These are phyloP conservation scores for Xenotilapia longispinis DNA, from an alignment of 2,113 vertebrate species.

Conservation along the genomic window DNA sequence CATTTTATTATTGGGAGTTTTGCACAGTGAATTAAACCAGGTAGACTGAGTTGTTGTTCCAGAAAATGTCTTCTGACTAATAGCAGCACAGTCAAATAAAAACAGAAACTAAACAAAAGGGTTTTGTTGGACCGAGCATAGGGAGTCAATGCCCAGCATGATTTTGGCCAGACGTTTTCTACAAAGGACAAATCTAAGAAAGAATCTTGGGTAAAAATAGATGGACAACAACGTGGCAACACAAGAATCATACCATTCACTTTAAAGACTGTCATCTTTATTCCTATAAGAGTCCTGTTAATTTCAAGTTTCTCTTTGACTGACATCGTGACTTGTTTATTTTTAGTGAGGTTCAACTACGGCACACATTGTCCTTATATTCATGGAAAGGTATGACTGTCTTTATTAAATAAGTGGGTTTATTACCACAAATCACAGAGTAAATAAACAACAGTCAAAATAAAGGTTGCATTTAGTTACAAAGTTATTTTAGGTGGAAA, in stretches of 20 bases:
- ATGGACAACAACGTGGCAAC: background rate
- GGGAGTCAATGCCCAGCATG: background rate
- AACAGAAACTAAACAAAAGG: slow-evolving; percentile 16
- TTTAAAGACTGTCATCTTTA: background rate
- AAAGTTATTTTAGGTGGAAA: background rate
- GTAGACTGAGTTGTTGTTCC: background rate
- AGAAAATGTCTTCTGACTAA: background rate
- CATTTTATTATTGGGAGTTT: background rate
- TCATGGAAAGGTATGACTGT: background rate
- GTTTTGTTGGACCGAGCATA: slow-evolving; percentile 19
- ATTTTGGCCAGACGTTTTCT: slow-evolving; percentile 8
- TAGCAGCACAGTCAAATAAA: background rate
- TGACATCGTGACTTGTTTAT: background rate
- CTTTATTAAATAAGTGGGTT: background rate
- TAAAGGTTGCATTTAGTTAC: background rate
- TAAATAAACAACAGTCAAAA: background rate
- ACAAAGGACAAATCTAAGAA: background rate
- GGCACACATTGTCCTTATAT: background rate
- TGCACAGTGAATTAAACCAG: background rate
- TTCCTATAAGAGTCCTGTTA: background rate
- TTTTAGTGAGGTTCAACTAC: background rate
- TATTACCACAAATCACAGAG: background rate
- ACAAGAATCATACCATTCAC: background rate
- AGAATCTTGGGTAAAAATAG: background rate
- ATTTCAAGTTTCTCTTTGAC: background rate